Evolutionary conservation across 1,140 invertebrate genomes (phyloP), one percentile per base, ranked within the genome.

Genomic region (Psilanteris sp.): DNA sequence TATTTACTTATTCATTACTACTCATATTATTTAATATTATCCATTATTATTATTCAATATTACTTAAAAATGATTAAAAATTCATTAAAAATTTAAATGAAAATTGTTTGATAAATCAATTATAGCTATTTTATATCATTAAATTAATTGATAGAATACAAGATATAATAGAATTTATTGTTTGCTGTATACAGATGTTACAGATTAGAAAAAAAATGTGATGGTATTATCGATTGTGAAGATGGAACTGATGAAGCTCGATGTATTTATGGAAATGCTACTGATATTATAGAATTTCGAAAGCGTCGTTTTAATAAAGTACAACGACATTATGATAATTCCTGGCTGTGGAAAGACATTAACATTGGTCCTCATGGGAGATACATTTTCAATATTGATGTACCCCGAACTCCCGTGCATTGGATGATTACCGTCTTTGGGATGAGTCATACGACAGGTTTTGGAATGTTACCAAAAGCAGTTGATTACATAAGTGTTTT

Each of bases 341-440:
- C 95, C 20, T 98, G 96, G 96, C 86, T 97, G 2, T 98, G 96
- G 96, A 92, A 93, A 70, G 96, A 97, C 87, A 93, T 96, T 8
- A 97, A 97, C 86, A 96, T 97, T 64, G 96, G 96, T 6, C 96
- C 95, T 8, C 95, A 96, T 85, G 95, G 95, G 2, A 91, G 95
- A 15, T 94, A 91, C 75, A 94, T 96, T 22, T 97, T 98, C 85
- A 94, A 94, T 44, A 88, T 95, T 14, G 92, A 94, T 20, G 96
- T 98, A n/a, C 97, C 97, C 0, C 90, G 93, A 62, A 87, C 90
- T 39, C 96, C 96, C 0, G 95, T 95, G 0, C 93, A 95, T 68
- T 98, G 97, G 96, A 96, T 98, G 89, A 91, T 99, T 3, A 96
- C 95, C 11, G 96, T 94, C 0, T 96, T 98, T 82, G 94, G 95